Evolutionary conservation across 2,888 invertebrate species (phyloP).

Genomic region (Eueremaeus valkanovi): DNA sequence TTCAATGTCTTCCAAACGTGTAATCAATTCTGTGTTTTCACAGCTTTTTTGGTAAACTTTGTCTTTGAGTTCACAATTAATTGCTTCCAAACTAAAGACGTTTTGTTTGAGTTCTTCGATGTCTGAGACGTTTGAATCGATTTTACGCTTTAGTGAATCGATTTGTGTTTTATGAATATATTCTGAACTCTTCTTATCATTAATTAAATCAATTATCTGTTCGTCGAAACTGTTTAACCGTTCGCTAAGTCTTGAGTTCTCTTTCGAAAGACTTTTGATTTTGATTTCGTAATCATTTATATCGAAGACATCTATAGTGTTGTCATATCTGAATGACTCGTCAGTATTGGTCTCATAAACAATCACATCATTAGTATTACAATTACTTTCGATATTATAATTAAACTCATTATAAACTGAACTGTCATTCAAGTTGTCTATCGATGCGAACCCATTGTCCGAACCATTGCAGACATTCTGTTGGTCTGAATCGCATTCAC

Average conservation of each 20-base stretch:
- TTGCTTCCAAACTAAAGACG: neutral
- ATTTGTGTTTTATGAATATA: neutral
- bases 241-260: conserved; percentile 1
- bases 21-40: neutral
- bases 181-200: neutral
- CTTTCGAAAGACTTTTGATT: neutral
- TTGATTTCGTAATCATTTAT: neutral
- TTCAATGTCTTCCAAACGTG: conserved; percentile 1
- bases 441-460: neutral
- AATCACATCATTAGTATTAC: neutral
- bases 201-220: conserved; percentile 19
- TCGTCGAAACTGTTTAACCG: neutral
- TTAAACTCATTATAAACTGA: neutral
- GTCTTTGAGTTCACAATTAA: neutral
- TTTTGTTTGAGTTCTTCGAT: conserved; percentile 9
- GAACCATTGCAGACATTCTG: too few relatives aligned
- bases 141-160: neutral
- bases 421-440: neutral
- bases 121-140: neutral
- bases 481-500: too few relatives aligned
- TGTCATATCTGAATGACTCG: neutral
- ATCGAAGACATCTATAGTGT: neutral
- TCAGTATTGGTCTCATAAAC: neutral
- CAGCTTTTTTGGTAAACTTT: neutral
- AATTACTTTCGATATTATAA: neutral